Evolutionary conservation across 2,797 vertebrate genomes (phyloP), one percentile per base, ranked within the genome.

Genomic region (Neomorphus geoffroyi): DNA sequence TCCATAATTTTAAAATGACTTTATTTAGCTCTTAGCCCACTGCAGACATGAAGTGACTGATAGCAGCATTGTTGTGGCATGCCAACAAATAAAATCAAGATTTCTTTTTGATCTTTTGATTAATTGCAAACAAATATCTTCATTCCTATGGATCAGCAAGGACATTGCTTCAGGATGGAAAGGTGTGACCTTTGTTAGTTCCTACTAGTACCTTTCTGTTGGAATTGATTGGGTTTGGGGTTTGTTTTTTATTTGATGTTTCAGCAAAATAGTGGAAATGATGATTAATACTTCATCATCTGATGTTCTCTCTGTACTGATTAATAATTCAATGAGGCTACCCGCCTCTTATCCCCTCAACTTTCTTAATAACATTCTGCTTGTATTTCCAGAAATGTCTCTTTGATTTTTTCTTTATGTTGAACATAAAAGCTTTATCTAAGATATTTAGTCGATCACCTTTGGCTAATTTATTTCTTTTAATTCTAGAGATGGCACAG

Each of bases 1-100:
- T 65, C 83, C 65, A 18, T 97, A 96, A 97, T 96, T 95, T 96
- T 93, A 91, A 96, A 98, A 95, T 94, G 95, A 86, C 84, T 96
- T 95, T 91, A 92, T 96, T 97, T 96, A 96, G 85, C 95, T 41
- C 41, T 82, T 83, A 86, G 92, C 80, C 95, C 71, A 88, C 89
- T 93, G 86, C 67, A 93, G 65, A 83, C 91, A 72, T 91, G 28
- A 95, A 94, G 86, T 95, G 91, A 90, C 84, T 90, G 88, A 89
- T 77, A 83, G 48, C 66, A 94, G 17, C 32, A 23, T 92, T 95
- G 61, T 85, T 94, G 84, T 93, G 88, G 32, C 30, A 60, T 92
- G 77, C 70, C 66, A 85, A 77, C 58, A 95, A 83, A 93, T 75
- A 79, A 83, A 79, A 82, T 79, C 58, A 83, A 87, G 80, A 77